Conservation (phyloP, 2,888 invertebrate genomes). For the Xylocampa areola region DNA sequence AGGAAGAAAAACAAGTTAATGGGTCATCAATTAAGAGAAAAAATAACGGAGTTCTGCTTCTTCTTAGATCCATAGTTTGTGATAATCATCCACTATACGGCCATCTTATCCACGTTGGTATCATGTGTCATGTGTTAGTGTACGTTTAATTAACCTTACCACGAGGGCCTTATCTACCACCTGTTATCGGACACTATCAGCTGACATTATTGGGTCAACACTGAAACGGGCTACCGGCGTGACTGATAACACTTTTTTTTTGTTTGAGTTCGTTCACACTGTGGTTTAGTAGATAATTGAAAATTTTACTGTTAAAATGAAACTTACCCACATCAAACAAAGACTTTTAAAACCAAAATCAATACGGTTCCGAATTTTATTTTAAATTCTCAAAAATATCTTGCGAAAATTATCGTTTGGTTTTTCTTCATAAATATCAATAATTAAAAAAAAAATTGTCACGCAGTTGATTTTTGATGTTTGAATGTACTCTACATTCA, state of each 20-base stretch:
- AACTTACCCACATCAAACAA: too few species aligned
- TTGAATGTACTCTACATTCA: too few species aligned
- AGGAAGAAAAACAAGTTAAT: too few species aligned
- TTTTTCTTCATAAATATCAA: conserved; percentile 1
- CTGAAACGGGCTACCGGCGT: conserved; percentile 11
- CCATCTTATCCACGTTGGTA: neutral
- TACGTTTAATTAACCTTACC: neutral
- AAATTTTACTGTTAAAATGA: too few species aligned
- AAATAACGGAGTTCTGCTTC: neutral
- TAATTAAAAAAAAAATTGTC: conserved; percentile 4
- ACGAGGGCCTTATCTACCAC: conserved; percentile 32
- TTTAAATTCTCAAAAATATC: too few species aligned
- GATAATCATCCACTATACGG: neutral
- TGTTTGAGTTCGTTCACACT: conserved; percentile 12
- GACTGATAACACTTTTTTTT: conserved; percentile 27
- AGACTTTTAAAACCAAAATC: too few species aligned
- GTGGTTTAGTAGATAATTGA: too few species aligned
- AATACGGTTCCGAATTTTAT: too few species aligned
- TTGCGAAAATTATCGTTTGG: neutral
- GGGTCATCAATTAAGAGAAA: too few species aligned
- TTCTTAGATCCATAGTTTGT: neutral
- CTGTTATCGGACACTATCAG: conserved; percentile 40
- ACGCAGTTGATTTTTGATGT: conserved; percentile 3
- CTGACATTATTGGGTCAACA: conserved; percentile 32
- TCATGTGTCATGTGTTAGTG: neutral